Percentiles rank a stretch among this genome's conserved stretches.
Conservation (phyloP, 2,113 vertebrate genomes). For the Hirundichthys speculiger region DNA sequence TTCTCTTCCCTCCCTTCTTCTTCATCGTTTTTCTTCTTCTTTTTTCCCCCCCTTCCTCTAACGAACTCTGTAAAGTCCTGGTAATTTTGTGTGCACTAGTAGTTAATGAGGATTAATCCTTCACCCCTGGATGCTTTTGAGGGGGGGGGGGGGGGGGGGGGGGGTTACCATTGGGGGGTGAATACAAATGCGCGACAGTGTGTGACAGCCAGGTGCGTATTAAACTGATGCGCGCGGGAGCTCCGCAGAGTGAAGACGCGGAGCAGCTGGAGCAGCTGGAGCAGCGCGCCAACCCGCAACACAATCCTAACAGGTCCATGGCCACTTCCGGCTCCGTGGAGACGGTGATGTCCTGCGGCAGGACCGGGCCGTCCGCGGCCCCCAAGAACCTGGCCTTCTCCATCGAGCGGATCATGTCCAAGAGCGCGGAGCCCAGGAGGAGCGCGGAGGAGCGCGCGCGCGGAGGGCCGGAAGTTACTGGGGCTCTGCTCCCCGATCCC, state of each 20-base stretch:
- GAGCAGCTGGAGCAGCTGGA: conserved; percentile 65
- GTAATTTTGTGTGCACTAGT: conserved; percentile 85
- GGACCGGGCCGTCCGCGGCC: conserved; percentile 84
- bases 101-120: conserved; percentile 94
- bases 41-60: too few relatives aligned
- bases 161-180: conserved; percentile 84
- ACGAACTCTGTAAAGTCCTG: conserved; percentile 85
- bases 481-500: conserved; percentile 92
- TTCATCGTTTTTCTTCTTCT: conserved; percentile 71
- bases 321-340: conserved; percentile 92
- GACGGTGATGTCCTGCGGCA: conserved; percentile 87
- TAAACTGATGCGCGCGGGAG: conserved; percentile 91
- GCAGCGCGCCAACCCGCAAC: not conserved
- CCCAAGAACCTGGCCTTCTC: conserved; percentile 97
- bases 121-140: conserved; percentile 92
- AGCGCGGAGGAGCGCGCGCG: conserved; percentile 72
- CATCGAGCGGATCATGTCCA: conserved; percentile 99
- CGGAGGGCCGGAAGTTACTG: conserved; percentile 85
- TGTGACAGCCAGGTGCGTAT: conserved; percentile 90
- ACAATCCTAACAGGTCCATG: conserved; percentile 74
- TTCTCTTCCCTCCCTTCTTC: conserved; percentile 23
- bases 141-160: conserved; percentile 71
- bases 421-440: conserved; percentile 87
- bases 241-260: conserved; percentile 82
- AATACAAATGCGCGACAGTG: conserved; percentile 92